phyloP scores from a whole-genome alignment of 2,113 vertebrate species.

The Myxocyprinus asiaticus region DNA sequence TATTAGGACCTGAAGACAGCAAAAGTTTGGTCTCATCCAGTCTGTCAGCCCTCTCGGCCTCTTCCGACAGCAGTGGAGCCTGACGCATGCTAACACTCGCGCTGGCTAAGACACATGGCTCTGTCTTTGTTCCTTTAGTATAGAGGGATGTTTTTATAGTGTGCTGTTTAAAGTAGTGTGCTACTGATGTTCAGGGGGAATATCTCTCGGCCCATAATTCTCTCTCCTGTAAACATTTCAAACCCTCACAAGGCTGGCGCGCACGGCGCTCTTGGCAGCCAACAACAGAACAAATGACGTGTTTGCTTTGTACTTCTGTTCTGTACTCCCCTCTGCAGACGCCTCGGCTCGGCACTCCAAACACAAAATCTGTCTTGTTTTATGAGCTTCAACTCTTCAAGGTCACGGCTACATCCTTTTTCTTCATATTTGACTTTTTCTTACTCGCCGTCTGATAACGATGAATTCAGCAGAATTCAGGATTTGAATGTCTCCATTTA shows the following conservation, averaged over 20 bases:
- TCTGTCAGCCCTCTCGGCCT: conserved; percentile 7
- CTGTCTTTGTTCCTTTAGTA: background rate
- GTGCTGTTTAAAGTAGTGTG: too few species aligned
- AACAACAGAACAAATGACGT: conserved; percentile 41
- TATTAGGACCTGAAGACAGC: background rate
- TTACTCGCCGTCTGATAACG: background rate
- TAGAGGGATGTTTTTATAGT: background rate
- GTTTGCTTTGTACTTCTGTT: conserved; percentile 39
- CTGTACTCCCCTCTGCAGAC: background rate
- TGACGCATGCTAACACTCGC: too few species aligned
- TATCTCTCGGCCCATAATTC: conserved; percentile 47
- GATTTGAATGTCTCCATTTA: too few species aligned
- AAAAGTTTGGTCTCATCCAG: conserved; percentile 36
- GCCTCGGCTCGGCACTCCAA: background rate
- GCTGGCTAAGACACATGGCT: conserved; percentile 17
- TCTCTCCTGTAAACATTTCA: conserved; percentile 56
- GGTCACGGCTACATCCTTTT: background rate
- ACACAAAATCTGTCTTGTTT: conserved; percentile 27
- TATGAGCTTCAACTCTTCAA: conserved; percentile 23
- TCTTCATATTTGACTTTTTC: background rate
- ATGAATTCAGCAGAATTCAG: background rate
- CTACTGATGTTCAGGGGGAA: background rate
- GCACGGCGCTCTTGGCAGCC: conserved; percentile 39
- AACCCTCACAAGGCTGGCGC: conserved; percentile 18
- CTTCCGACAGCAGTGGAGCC: too few species aligned